Evolutionary conservation across 2,113 vertebrate genomes (phyloP).

Genomic region (Lichenostomus cassidix): DNA sequence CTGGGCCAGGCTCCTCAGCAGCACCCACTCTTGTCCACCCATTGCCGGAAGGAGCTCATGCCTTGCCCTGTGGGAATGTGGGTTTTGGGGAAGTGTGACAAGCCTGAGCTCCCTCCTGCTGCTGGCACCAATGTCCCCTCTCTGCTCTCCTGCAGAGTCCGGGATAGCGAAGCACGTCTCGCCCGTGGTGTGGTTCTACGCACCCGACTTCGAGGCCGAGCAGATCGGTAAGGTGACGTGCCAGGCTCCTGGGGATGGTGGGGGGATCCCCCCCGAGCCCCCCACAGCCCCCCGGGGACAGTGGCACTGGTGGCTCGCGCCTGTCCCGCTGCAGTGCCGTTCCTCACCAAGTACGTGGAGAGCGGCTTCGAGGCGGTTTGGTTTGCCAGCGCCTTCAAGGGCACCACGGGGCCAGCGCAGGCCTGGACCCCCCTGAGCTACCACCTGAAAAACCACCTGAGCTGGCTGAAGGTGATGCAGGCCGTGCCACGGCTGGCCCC

Average conservation of each 20-base stretch:
- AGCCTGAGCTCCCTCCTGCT: not conserved
- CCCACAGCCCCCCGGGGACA: rapidly evolving
- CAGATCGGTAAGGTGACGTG: conserved; percentile 9
- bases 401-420: conserved; percentile 67
- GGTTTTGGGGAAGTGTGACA: rapidly evolving
- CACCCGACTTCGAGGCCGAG: not conserved
- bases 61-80: not conserved
- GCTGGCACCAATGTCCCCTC: rapidly evolving
- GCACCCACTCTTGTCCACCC: rapidly evolving
- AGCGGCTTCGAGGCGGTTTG: conserved; percentile 72
- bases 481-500: conserved; percentile 55
- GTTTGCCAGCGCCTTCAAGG: conserved; percentile 84
- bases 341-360: conserved; percentile 71
- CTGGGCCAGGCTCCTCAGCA: not conserved
- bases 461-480: conserved; percentile 75
- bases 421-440: conserved; percentile 69
- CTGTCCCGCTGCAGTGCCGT: conserved; percentile 1
- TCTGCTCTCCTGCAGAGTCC: not conserved
- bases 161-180: conserved; percentile 35
- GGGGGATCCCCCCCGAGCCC: rapidly evolving
- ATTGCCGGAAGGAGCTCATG: not conserved
- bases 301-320: not conserved
- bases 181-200: conserved; percentile 65
- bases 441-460: conserved; percentile 78
- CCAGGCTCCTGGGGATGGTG: not conserved